A percentile compares a stretch with the other conserved stretches of the same genome.
Evolutionary conservation across 2,113 vertebrate genomes (phyloP).

Genomic region (Clarias batrachus): DNA sequence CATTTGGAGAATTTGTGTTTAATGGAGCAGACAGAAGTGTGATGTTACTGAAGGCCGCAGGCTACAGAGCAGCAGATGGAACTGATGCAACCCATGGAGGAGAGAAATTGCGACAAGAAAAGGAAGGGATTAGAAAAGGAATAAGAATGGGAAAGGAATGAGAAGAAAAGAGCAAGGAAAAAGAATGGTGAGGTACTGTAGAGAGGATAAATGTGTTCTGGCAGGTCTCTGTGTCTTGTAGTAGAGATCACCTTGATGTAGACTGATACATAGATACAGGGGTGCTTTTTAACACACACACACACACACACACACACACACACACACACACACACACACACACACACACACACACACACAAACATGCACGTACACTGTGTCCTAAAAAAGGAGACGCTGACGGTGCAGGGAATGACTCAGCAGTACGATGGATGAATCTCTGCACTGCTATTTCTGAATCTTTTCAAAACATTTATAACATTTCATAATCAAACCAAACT

Average conservation of each 20-base stretch:
- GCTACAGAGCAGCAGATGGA: slow-evolving; percentile 13
- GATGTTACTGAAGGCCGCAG: slow-evolving; percentile 1
- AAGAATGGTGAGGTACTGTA: not conserved
- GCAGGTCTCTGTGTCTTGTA: slow-evolving; percentile 12
- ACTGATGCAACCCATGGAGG: slow-evolving; percentile 12
- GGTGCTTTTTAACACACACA: slow-evolving; percentile 21
- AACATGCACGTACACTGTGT: not conserved
- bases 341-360: slow-evolving; percentile 19
- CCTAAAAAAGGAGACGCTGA: slow-evolving; percentile 8
- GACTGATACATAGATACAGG: not conserved
- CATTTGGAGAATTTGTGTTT: slow-evolving; percentile 10
- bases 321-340: slow-evolving; percentile 11
- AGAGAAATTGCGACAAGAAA: not conserved
- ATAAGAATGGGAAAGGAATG: not conserved
- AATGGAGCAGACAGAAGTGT: slow-evolving; percentile 1
- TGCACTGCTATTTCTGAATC: not conserved
- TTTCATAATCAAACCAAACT: not conserved
- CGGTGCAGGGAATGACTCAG: slow-evolving; percentile 39
- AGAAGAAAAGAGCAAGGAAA: not conserved
- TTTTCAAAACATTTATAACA: not conserved
- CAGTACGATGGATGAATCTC: slow-evolving; percentile 18
- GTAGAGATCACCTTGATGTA: slow-evolving; percentile 47
- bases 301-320: slow-evolving; percentile 4
- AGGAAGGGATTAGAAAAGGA: not conserved
- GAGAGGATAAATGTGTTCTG: not conserved